These are phyloP conservation scores for Drosophila anomelani DNA, from an alignment of 2,888 invertebrate species.

Conservation along the genomic window DNA sequence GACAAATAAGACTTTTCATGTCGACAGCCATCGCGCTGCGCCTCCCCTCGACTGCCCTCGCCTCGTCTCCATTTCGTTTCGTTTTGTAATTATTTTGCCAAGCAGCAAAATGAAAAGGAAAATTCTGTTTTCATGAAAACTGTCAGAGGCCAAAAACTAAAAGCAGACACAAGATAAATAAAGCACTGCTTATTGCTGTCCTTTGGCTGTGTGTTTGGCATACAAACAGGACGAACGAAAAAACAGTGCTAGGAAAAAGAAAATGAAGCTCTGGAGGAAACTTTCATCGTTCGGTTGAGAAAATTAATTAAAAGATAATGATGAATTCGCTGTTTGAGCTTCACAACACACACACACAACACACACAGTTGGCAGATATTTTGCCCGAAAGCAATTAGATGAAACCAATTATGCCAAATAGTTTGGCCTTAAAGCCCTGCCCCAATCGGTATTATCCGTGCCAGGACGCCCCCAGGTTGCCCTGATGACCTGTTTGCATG, in stretches of 20 bases:
- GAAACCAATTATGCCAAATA: constrained; percentile 34
- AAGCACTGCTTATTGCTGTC: constrained; percentile 43
- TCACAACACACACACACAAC: constrained; percentile 8
- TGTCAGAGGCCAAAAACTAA: constrained; percentile 58
- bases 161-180: constrained; percentile 64
- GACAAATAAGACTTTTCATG: constrained; percentile 43
- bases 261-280: constrained; percentile 37
- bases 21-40: constrained; percentile 37
- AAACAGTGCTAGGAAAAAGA: constrained; percentile 23
- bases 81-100: constrained; percentile 46
- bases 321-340: constrained; percentile 45
- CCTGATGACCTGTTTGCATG: constrained; percentile 71
- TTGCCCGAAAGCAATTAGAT: constrained; percentile 43
- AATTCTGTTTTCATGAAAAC: constrained; percentile 54
- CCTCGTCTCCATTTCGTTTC: constrained; percentile 25
- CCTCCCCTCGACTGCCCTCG: not conserved
- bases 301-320: constrained; percentile 64
- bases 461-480: constrained; percentile 14
- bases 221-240: constrained; percentile 23
- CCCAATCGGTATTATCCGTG: constrained; percentile 36
- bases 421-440: constrained; percentile 8
- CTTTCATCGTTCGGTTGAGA: constrained; percentile 45
- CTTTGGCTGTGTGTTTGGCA: constrained; percentile 40
- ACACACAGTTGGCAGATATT: constrained; percentile 26
- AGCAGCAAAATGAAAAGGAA: constrained; percentile 51